Percentiles rank a stretch among this genome's conserved stretches.
These are phyloP conservation scores for Euclidia mi DNA, from an alignment of 2,888 invertebrate species.

Conservation along the genomic window DNA sequence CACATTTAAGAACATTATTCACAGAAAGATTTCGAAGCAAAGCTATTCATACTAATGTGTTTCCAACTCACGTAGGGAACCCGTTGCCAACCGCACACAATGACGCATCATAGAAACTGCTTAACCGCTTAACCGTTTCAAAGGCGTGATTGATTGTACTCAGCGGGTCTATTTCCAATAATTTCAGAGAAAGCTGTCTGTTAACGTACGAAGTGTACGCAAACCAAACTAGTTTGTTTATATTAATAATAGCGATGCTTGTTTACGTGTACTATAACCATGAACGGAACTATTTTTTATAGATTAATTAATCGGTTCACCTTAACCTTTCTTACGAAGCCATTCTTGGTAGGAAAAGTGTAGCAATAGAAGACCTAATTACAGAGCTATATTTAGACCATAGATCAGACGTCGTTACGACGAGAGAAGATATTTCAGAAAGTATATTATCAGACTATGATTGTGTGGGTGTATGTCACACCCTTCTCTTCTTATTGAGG, in stretches of 20 bases:
- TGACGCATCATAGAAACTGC: too few relatives aligned
- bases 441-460: too few relatives aligned
- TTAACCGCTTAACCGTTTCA: too few relatives aligned
- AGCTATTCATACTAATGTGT: too few relatives aligned
- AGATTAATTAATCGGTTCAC: neutral
- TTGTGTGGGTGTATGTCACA: too few relatives aligned
- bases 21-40: too few relatives aligned
- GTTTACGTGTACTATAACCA: neutral
- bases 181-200: neutral
- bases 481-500: too few relatives aligned
- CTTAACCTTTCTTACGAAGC: neutral
- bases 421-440: neutral
- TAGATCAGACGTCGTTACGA: neutral
- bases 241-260: neutral
- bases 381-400: neutral
- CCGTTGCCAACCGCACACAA: too few relatives aligned
- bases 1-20: too few relatives aligned
- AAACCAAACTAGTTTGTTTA: constrained; percentile 3
- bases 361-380: neutral
- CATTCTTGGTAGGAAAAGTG: neutral
- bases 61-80: too few relatives aligned
- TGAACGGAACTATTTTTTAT: neutral
- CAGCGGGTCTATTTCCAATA: neutral
- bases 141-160: neutral
- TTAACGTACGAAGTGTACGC: neutral